A percentile compares a stretch with the other conserved stretches of the same genome.
These are phyloP conservation scores for Chaetogeoica ovagalla DNA, from an alignment of 2,888 invertebrate genomes.

Conservation along the genomic window DNA sequence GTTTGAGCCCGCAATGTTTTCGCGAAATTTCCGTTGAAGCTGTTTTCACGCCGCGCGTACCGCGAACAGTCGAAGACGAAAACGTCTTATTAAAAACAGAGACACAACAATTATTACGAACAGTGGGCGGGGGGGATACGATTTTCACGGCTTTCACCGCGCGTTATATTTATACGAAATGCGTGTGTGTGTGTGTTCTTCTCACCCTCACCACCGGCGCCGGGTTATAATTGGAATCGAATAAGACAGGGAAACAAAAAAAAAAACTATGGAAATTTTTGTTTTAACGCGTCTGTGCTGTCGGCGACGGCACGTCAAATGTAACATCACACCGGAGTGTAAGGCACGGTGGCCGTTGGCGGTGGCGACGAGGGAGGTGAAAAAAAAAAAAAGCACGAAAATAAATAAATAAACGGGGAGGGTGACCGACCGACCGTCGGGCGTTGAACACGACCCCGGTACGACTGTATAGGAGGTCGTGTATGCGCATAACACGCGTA, in stretches of 20 bases:
- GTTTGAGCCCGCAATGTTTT: no score
- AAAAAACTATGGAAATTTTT: slow-evolving; percentile 37
- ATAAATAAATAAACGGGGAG: slow-evolving; percentile 43
- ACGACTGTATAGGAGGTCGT: not conserved
- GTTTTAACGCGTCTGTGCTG: slow-evolving; percentile 25
- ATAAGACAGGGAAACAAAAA: not conserved
- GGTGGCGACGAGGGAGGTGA: no score
- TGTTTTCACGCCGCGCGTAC: no score
- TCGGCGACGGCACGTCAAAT: not conserved
- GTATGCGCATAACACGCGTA: no score
- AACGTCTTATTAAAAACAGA: slow-evolving; percentile 28
- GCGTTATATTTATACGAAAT: not conserved
- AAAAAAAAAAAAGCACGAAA: slow-evolving; percentile 14
- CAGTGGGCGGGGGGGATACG: not conserved
- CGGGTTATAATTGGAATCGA: slow-evolving; percentile 33
- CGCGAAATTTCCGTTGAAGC: no score
- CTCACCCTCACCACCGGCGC: no score
- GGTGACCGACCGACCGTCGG: not conserved
- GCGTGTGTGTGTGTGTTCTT: no score
- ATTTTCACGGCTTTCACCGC: not conserved
- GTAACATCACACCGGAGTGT: not conserved
- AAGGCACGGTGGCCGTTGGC: not conserved
- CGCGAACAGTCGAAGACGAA: no score
- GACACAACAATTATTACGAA: slow-evolving; percentile 18
- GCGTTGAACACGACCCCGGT: slow-evolving; percentile 29